Evolutionary conservation across 1,140 invertebrate species (phyloP).

Genomic region (Brachystomella parvula): DNA sequence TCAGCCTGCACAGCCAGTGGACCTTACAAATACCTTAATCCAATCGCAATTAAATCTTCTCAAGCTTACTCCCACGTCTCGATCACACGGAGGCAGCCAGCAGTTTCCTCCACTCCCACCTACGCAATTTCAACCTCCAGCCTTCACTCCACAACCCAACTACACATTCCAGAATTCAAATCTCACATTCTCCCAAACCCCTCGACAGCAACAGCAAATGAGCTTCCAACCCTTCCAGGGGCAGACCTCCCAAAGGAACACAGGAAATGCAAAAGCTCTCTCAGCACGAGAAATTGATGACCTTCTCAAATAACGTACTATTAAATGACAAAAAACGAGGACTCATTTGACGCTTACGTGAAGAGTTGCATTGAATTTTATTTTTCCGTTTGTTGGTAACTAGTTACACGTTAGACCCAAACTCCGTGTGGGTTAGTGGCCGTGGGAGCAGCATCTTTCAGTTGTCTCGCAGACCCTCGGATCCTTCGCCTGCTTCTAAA

Average conservation of each 20-base stretch:
- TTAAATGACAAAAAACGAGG: background rate
- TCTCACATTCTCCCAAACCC: background rate
- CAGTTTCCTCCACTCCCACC: too few relatives aligned
- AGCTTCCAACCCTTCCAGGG: too few relatives aligned
- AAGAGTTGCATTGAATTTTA: slow-evolving; percentile 10
- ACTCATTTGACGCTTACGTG: background rate
- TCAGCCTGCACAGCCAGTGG: background rate
- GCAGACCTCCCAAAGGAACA: background rate
- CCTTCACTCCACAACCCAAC: background rate
- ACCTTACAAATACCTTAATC: background rate
- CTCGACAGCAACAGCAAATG: background rate
- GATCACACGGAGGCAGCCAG: background rate
- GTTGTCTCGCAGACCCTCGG: slow-evolving; percentile 77
- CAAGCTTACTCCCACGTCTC: background rate
- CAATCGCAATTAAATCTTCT: background rate
- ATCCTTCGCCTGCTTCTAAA: slow-evolving; percentile 79
- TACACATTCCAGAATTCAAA: background rate
- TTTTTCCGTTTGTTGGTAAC: background rate
- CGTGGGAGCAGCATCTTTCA: slow-evolving; percentile 85
- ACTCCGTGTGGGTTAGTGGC: slow-evolving; percentile 93
- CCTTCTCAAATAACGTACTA: slow-evolving; percentile 6
- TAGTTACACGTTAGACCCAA: slow-evolving; percentile 82
- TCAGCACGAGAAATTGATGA: background rate
- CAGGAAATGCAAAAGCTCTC: background rate
- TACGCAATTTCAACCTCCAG: background rate